phyloP scores from a whole-genome alignment of 2,113 vertebrate species.

The Hiodon alosoides region DNA sequence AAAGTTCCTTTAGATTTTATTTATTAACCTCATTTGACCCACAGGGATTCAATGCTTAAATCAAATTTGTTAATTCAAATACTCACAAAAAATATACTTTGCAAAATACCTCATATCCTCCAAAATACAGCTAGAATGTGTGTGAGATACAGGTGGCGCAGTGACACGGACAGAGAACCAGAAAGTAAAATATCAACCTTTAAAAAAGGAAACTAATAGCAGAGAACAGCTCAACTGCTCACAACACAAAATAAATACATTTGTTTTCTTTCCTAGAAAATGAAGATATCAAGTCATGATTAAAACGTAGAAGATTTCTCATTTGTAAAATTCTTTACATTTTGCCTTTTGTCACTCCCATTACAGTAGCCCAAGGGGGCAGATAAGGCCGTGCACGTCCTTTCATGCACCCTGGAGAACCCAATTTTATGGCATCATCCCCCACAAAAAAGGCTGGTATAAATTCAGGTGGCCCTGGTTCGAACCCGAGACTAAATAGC shows the following conservation, averaged over 20 bases:
- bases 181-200: constrained; percentile 12
- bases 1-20: constrained; percentile 19
- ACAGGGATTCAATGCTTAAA: constrained; percentile 24
- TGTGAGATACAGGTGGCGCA: constrained; percentile 15
- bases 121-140: constrained; percentile 25
- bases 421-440: too few relatives aligned
- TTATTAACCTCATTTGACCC: constrained; percentile 12
- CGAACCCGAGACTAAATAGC: neutral
- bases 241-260: constrained; percentile 14
- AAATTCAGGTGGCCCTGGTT: neutral
- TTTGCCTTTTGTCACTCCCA: neutral
- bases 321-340: neutral
- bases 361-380: neutral
- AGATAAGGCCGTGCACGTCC: neutral
- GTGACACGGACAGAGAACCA: constrained; percentile 16
- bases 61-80: constrained; percentile 26
- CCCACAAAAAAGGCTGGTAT: neutral
- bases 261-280: neutral
- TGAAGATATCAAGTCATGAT: constrained; percentile 12
- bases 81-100: constrained; percentile 36
- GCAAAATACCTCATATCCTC: constrained; percentile 25
- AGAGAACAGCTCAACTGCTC: constrained; percentile 68
- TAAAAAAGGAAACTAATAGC: constrained; percentile 17
- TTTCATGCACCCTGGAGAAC: neutral
- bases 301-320: constrained; percentile 1